Conservation (phyloP, 2,797 vertebrate genomes). For the Menidia menidia region DNA sequence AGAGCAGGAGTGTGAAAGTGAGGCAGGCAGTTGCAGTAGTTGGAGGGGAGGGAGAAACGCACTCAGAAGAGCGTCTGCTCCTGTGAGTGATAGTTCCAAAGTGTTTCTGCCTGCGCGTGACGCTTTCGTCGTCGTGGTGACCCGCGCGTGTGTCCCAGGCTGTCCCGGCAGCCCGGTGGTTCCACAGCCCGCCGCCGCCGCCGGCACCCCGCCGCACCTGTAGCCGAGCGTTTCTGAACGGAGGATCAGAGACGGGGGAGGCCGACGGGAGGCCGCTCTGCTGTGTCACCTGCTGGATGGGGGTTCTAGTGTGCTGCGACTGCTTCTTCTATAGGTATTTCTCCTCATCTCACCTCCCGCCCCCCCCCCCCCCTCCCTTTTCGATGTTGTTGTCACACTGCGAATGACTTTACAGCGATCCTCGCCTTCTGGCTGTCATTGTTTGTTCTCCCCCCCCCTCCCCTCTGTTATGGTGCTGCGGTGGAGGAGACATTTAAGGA, state of each 20-base stretch:
- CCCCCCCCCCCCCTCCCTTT: constrained; percentile 26
- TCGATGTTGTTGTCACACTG: constrained; percentile 13
- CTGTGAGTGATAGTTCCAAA: constrained; percentile 55
- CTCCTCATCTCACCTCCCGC: not conserved
- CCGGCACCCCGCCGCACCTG: constrained; percentile 67
- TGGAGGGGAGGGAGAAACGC: constrained; percentile 57
- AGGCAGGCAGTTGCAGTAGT: constrained; percentile 71
- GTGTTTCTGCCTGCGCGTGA: not conserved
- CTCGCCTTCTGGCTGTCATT: constrained; percentile 5
- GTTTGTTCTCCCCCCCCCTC: constrained; percentile 3
- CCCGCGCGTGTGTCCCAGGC: constrained; percentile 21
- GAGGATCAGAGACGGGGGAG: constrained; percentile 38
- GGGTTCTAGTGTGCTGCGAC: constrained; percentile 88
- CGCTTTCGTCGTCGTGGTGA: not conserved
- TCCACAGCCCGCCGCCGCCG: constrained; percentile 34
- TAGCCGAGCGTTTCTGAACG: constrained; percentile 50
- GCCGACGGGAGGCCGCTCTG: constrained; percentile 39
- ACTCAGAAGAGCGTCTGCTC: constrained; percentile 50
- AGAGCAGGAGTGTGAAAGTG: constrained; percentile 66
- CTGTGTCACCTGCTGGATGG: constrained; percentile 77
- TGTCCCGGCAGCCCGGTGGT: constrained; percentile 7
- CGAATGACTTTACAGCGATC: constrained; percentile 2
- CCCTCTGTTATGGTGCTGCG: constrained; percentile 56
- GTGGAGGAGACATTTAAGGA: constrained; percentile 75
- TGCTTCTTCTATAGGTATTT: constrained; percentile 90